phyloP scores from a whole-genome alignment of 2,797 vertebrate species.

The Tolypeutes matacus region DNA sequence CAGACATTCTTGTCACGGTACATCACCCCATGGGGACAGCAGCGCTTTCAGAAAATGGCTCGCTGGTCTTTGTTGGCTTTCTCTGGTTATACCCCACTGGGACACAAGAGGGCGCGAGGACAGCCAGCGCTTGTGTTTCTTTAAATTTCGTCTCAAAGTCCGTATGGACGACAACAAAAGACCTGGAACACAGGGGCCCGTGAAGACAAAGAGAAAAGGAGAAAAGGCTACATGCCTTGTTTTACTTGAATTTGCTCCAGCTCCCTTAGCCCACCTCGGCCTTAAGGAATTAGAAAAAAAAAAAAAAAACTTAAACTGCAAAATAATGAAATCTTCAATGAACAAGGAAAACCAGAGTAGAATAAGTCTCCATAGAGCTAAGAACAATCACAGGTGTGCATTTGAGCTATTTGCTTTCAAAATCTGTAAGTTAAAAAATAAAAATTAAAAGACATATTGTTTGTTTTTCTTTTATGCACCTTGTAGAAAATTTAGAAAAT shows the following conservation, averaged over 20 bases:
- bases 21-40: accelerated
- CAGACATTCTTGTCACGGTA: neutral
- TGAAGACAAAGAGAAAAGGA: conserved; percentile 67
- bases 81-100: neutral
- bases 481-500: conserved; percentile 48
- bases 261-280: neutral
- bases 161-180: conserved; percentile 67
- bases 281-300: neutral
- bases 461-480: neutral
- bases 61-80: neutral
- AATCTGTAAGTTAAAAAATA: neutral
- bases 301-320: neutral
- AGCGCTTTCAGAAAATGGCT: neutral
- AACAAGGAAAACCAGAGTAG: conserved; percentile 27
- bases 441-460: neutral
- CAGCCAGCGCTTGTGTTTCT: conserved; percentile 73
- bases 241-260: neutral
- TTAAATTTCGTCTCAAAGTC: conserved; percentile 49
- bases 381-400: neutral
- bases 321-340: conserved; percentile 27
- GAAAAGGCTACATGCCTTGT: neutral
- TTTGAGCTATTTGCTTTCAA: neutral
- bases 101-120: conserved; percentile 80
- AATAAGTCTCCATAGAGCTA: neutral
- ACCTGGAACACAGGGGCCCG: neutral